Evolutionary conservation across 2,888 invertebrate genomes (phyloP), one percentile per base, ranked within the genome.

Genomic region (Seira sanloemensis): DNA sequence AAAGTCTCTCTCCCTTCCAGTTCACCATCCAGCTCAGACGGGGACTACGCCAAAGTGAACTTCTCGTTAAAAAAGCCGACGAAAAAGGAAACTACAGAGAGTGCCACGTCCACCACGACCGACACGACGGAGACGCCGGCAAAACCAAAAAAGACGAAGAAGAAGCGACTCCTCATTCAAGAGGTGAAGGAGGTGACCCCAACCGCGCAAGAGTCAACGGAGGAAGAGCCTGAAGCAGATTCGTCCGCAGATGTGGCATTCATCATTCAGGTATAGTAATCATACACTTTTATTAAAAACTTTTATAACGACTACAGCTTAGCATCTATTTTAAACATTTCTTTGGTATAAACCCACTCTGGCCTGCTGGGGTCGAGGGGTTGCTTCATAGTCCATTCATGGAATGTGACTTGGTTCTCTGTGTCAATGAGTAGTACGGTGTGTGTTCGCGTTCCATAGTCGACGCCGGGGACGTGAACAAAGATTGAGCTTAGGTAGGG

Each of bases 351-450:
- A 12, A 77, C 50, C 88, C 88, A 91, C 37, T 89, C 76, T 19
- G 90, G 90, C 82, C 90, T 90, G 12, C 71, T 71, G 12, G 84
- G 76, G 68, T 90, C 87, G 46, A 90, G 89, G 4, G 90, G 90
- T 27, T 90, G 89, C 65, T 88, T 90, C 93, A 95, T 92, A 4
- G 94, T 94, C 71, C 93, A 92, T 91, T 96, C 95, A 71, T 93
- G 92, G 84, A 94, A 93, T 86, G 94, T 93, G 72, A 94, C 91
- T 88, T 93, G 92, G 87, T 94, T 94, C 19, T 93, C 90, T 84
- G 93, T 93, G 89, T 95, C 94, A 2, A 95, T 91, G 19, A 95
- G 90, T 88, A 96, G 92, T 18, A 96, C 90, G 0, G 94, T 94
- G 89, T 95, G 95, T 9, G 95, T 94, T 88, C 94, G 79, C 21